Conservation (phyloP, 2,888 invertebrate genomes). For the Acleris emargana region DNA sequence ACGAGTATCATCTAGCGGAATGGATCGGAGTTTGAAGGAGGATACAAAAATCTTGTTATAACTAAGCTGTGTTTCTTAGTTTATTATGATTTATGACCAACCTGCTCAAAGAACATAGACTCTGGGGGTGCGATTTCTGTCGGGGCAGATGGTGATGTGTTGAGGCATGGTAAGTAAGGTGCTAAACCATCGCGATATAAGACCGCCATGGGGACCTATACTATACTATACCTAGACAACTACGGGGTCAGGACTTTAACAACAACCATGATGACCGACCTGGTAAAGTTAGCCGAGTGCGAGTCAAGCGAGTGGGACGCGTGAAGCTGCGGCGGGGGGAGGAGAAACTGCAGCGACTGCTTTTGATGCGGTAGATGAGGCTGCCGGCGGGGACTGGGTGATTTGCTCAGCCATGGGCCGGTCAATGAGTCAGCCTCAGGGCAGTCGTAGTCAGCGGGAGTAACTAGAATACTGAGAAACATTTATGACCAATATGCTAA, state of each 20-base stretch:
- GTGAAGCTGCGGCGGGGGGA: constrained; percentile 56
- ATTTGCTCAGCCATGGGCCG: constrained; percentile 91
- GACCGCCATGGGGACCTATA: too few species aligned
- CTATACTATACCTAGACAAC: too few species aligned
- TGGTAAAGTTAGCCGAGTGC: constrained; percentile 46
- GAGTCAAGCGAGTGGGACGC: constrained; percentile 74
- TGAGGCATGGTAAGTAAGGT: too few species aligned
- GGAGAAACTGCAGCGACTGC: constrained; percentile 67
- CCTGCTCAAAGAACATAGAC: constrained; percentile 31
- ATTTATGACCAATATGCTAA: too few species aligned
- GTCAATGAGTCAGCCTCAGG: constrained; percentile 63
- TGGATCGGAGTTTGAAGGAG: too few species aligned
- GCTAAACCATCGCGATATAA: too few species aligned
- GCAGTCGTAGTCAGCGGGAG: not conserved
- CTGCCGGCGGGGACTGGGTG: constrained; percentile 56
- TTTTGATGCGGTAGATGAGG: constrained; percentile 62
- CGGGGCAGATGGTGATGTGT: constrained; percentile 64
- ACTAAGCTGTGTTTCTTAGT: too few species aligned
- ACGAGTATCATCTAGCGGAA: too few species aligned
- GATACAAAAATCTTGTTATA: too few species aligned
- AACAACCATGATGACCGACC: constrained; percentile 4
- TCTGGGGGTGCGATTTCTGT: too few species aligned
- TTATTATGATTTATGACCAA: not conserved
- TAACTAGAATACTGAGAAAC: not conserved
- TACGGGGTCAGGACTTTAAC: too few species aligned